Conservation (phyloP, 2,888 invertebrate genomes). For the Trissolcus brochymenae region DNA sequence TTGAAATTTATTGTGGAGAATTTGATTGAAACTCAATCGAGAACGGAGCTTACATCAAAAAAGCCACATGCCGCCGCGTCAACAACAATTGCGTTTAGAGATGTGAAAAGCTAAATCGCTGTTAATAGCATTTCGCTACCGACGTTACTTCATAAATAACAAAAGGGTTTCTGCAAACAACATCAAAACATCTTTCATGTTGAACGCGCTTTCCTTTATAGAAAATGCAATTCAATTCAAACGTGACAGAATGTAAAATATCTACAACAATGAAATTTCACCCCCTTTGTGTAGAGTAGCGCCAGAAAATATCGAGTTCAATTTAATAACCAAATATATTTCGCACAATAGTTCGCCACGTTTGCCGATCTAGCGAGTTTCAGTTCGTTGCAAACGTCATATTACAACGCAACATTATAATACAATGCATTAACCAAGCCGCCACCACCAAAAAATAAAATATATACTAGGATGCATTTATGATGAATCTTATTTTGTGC, state of each 20-base stretch:
- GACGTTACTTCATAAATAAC: slow-evolving; percentile 23
- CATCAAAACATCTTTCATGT: slow-evolving; percentile 24
- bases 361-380: not conserved
- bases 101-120: slow-evolving; percentile 12
- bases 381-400: slow-evolving; percentile 7
- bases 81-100: slow-evolving; percentile 4
- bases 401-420: slow-evolving; percentile 7
- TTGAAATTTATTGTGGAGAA: too few species aligned
- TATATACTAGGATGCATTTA: too few species aligned
- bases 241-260: slow-evolving; percentile 37
- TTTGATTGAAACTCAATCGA: slow-evolving; percentile 14
- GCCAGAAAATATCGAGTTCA: slow-evolving; percentile 26
- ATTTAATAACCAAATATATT: slow-evolving; percentile 36
- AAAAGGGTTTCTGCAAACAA: slow-evolving; percentile 19
- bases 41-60: slow-evolving; percentile 21
- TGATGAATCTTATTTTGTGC: too few species aligned
- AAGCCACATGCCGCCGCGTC: slow-evolving; percentile 7
- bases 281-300: slow-evolving; percentile 16
- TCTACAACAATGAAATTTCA: slow-evolving; percentile 13
- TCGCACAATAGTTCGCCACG: slow-evolving; percentile 16
- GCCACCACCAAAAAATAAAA: too few species aligned
- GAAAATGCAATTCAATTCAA: slow-evolving; percentile 36
- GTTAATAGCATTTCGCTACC: slow-evolving; percentile 20
- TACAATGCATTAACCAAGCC: slow-evolving; percentile 4
- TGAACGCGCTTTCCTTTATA: slow-evolving; percentile 16